Conservation (phyloP, 2,888 invertebrate species). For the Stenolophus ochropezus region DNA sequence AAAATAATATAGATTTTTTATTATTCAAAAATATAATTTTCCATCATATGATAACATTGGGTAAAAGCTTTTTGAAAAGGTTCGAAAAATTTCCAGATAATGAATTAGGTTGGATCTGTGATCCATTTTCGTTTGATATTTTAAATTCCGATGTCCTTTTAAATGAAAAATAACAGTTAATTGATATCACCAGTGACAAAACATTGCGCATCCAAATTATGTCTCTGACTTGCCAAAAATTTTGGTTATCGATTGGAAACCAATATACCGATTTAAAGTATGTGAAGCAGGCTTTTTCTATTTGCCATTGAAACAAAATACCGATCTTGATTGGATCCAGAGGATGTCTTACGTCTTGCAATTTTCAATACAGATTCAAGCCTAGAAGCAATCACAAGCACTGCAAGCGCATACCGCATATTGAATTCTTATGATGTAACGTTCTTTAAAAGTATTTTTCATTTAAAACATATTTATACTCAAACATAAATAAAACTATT, state of each 20-base stretch:
- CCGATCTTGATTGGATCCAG: not conserved
- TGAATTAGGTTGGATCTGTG: slow-evolving; percentile 51
- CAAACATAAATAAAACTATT: no score
- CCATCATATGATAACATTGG: no score
- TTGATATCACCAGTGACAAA: not conserved
- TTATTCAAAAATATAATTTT: no score
- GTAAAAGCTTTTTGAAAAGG: slow-evolving; percentile 8
- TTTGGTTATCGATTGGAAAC: slow-evolving; percentile 51
- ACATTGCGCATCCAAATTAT: not conserved
- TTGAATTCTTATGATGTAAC: no score
- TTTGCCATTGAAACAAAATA: slow-evolving; percentile 44
- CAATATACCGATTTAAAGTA: not conserved
- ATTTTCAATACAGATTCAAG: not conserved
- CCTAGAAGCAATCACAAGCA: not conserved
- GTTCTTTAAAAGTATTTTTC: no score
- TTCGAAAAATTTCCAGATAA: slow-evolving; percentile 22
- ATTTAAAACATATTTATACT: no score
- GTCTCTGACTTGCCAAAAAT: slow-evolving; percentile 14
- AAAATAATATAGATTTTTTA: no score
- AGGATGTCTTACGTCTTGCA: not conserved
- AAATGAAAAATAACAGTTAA: no score
- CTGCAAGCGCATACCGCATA: not conserved
- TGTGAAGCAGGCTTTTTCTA: slow-evolving; percentile 13
- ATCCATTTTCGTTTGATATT: slow-evolving; percentile 44
- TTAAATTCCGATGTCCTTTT: no score